Evolutionary conservation across 2,113 vertebrate genomes (phyloP), one percentile per base, ranked within the genome.

Genomic region (Rhegmatorhina hoffmannsi): DNA sequence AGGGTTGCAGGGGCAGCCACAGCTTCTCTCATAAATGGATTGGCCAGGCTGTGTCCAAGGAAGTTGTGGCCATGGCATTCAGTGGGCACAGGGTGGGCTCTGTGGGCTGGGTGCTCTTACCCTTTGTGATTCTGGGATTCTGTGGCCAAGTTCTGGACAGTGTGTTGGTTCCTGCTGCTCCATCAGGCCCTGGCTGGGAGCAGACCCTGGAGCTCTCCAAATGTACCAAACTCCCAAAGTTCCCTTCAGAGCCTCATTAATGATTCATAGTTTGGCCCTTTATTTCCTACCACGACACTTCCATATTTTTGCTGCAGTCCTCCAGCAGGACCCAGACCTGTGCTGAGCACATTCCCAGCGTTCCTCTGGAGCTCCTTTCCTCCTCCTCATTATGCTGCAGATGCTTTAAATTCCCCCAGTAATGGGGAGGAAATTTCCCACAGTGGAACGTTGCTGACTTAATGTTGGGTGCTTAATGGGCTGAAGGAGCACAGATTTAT

Each of bases 381-480:
- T 9, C 49, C 40, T 49, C 76, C 92, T 89, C 60, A 2, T 29
- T 6, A 38, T 60, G 52, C 94, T 56, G 68, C 90, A 87, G 94
- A 66, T 92, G 23, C 87, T 87, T 43, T 11, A 18, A 43, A 50
- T 73, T 38, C 90, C 64, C 33, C 2, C 4, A 6, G 84, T 12
- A 47, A 74, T 26, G 90, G 90, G 78, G 33, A 70, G 86, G 90
- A 78, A 40, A 82, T 84, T 94, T 84, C 90, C 90, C 92, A 76
- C 74, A 7, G 64, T 14, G 62, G 88, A 93, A 62, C 83, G 47
- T 76, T 81, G 94, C 87, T 96, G 93, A 55, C 89, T 89, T 86
- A 17, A 87, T 80, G 77, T 28, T 84, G 86, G 23, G 28, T 29
- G 40, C 62, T 64, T 64, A 43, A 19, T 11, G 6, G 74, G 94